Evolutionary conservation across 2,113 vertebrate genomes (phyloP), one percentile per base, ranked within the genome.

Genomic region (Cepphus grylle): DNA sequence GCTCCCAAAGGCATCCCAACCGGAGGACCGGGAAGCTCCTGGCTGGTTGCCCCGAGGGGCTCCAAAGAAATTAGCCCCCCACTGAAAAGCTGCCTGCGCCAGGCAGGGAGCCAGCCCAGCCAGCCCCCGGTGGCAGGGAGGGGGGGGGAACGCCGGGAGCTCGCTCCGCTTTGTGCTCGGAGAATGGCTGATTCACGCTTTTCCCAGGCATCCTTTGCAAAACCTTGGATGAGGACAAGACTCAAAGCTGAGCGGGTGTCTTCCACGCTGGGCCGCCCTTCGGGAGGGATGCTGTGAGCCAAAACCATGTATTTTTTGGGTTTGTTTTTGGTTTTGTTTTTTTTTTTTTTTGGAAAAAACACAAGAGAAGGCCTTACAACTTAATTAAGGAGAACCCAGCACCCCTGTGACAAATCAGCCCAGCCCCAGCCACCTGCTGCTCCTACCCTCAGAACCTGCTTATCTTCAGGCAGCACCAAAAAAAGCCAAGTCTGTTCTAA

Each of bases 121-220:
- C 78, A 73, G 15, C 53, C 71, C 74, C 34, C 12, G 9, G 29
- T 27, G 21, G 40, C 9, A 21, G 45, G 7, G 30, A 16, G 38
- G 17, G 11, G 7, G 30, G 36, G 61, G 17, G 11, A 9, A 40
- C 29, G 1, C 43, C 3, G 15, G 89, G 72, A 90, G 89, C 77
- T 89, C 56, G 0, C 55, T 66, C 77, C 1, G 20, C 91, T 86
- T 81, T 72, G 34, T 69, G 78, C 70, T 95, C 43, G 1, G 58
- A 82, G 92, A 96, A 96, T 27, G 88, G 79, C 88, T 95, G 94
- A 94, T 93, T 96, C 95, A 94, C 7, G 27, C 71, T 73, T 22
- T 69, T 69, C 12, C 88, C 82, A 95, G 82, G 86, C 95, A 90
- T 93, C 88, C 91, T 86, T 69, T 63, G 84, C 62, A 91, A 78